Percentiles rank a stretch among this genome's conserved stretches.
phyloP scores from a whole-genome alignment of 2,797 vertebrate genomes.

The Phyllotis vaccarum region DNA sequence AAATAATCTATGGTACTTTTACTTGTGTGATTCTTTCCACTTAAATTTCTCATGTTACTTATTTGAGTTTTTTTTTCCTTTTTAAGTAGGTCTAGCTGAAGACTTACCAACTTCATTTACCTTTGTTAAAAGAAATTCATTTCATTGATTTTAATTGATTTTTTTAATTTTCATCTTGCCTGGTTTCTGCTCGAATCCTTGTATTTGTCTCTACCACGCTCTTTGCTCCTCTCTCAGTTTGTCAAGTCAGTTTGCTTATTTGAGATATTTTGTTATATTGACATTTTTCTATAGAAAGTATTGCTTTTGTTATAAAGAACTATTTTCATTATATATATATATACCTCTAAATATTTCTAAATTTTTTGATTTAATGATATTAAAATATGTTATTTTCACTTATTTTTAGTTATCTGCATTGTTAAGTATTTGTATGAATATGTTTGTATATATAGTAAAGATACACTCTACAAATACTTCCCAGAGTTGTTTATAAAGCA shows the following conservation, averaged over 20 bases:
- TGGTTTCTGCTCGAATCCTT: neutral
- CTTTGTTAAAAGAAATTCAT: neutral
- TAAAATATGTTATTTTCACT: neutral
- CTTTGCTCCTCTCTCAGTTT: neutral
- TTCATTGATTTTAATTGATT: neutral
- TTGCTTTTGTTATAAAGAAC: neutral
- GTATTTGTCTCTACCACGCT: neutral
- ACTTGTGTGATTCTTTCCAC: neutral
- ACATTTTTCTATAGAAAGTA: neutral
- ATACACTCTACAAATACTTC: constrained; percentile 7
- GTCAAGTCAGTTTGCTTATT: neutral
- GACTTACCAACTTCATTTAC: neutral
- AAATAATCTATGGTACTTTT: neutral
- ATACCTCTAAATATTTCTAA: neutral
- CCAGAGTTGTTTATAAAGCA: too few species aligned
- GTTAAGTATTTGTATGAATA: neutral
- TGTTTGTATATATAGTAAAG: neutral
- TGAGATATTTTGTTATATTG: neutral
- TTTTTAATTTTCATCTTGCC: neutral
- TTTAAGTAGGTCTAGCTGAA: neutral
- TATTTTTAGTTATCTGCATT: neutral
- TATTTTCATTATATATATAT: neutral
- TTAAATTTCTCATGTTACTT: neutral
- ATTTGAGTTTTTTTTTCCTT: neutral
- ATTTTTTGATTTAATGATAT: neutral